Percentiles rank a stretch among this genome's conserved stretches.
phyloP scores from a whole-genome alignment of 2,888 invertebrate genomes.

The Megaustenia siamemsis region DNA sequence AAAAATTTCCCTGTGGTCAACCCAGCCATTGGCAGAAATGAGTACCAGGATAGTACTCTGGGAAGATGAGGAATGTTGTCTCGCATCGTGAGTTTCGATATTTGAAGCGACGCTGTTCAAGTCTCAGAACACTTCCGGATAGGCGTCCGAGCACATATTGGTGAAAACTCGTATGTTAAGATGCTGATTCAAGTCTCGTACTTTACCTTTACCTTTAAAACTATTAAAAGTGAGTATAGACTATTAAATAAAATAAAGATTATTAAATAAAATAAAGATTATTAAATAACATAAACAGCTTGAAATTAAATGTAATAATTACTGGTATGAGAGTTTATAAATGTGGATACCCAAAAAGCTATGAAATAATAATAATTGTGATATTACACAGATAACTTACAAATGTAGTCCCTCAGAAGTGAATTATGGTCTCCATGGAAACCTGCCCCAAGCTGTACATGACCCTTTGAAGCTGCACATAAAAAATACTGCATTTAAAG shows the following conservation, averaged over 20 bases:
- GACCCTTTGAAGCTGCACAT: constrained; percentile 52
- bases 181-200: too few species aligned
- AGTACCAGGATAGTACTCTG: too few species aligned
- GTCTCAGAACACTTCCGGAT: too few species aligned
- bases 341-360: background rate
- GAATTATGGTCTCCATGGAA: constrained; percentile 54
- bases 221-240: background rate
- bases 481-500: background rate
- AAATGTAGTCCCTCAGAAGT: constrained; percentile 13
- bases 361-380: too few species aligned
- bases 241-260: background rate
- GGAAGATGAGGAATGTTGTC: too few species aligned
- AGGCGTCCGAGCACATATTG: too few species aligned
- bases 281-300: background rate
- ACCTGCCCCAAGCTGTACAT: constrained; percentile 60
- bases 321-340: background rate
- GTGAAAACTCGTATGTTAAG: too few species aligned
- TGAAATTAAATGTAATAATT: background rate
- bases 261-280: background rate
- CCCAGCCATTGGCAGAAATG: too few species aligned
- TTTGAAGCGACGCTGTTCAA: too few species aligned
- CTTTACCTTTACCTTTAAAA: too few species aligned
- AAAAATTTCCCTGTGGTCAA: too few species aligned
- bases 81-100: too few species aligned
- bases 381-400: constrained; percentile 16